Conservation (phyloP, 2,888 invertebrate species). For the Nomada ferruginata region DNA sequence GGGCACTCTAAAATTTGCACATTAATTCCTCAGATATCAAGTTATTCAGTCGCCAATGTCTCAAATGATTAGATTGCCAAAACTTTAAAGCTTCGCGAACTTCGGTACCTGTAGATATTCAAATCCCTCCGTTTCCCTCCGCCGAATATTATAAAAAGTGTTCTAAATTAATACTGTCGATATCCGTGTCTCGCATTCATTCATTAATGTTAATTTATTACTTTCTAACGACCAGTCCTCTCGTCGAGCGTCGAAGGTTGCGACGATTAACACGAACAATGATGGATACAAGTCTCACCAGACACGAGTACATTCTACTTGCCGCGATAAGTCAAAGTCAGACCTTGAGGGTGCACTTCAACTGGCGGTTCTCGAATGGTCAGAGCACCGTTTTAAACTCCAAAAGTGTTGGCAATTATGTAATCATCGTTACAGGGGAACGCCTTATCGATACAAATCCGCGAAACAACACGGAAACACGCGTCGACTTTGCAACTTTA, state of each 20-base stretch:
- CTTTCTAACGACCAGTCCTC: conserved; percentile 22
- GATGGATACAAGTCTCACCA: conserved; percentile 40
- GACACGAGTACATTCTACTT: conserved; percentile 14
- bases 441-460: neutral
- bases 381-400: conserved; percentile 29
- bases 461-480: neutral
- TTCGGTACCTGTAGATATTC: too few relatives aligned
- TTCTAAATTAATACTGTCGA: neutral
- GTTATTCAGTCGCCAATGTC: too few relatives aligned
- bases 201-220: conserved; percentile 42
- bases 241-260: conserved; percentile 13
- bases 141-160: too few relatives aligned
- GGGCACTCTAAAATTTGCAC: too few relatives aligned
- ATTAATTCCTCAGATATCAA: too few relatives aligned
- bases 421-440: conserved; percentile 19
- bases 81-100: too few relatives aligned
- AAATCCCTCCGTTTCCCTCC: too few relatives aligned
- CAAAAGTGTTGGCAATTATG: conserved; percentile 40
- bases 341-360: conserved; percentile 31
- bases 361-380: conserved; percentile 1
- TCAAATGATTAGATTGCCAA: too few relatives aligned
- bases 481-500: neutral
- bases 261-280: conserved; percentile 48
- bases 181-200: neutral
- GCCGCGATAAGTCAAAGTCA: conserved; percentile 39